phyloP scores from a whole-genome alignment of 2,888 invertebrate genomes.

The Chrysina gloriosa region DNA sequence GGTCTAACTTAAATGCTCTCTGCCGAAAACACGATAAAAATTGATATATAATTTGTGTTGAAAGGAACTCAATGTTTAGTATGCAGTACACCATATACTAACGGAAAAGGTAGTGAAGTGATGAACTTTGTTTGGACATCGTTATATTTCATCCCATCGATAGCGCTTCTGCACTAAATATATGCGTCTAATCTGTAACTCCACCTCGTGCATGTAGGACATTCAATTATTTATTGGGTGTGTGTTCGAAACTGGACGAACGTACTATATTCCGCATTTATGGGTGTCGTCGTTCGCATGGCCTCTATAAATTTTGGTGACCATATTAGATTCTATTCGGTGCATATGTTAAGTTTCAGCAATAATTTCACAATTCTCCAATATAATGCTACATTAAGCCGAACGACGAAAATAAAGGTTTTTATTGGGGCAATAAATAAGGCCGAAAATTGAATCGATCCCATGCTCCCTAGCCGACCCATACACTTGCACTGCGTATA shows the following conservation, averaged over 20 bases:
- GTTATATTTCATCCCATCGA: too few species aligned
- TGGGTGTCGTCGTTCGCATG: conserved; percentile 6
- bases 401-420: conserved; percentile 31
- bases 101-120: too few species aligned
- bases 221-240: neutral
- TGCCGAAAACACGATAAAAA: too few species aligned
- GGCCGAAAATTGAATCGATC: conserved; percentile 33
- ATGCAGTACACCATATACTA: too few species aligned
- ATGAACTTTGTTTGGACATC: neutral
- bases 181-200: too few species aligned
- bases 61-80: too few species aligned
- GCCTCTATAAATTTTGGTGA: neutral
- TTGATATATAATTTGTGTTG: too few species aligned
- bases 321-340: conserved; percentile 9
- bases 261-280: too few species aligned
- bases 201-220: too few species aligned
- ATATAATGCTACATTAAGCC: conserved; percentile 33
- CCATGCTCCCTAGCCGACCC: neutral
- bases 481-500: conserved; percentile 1
- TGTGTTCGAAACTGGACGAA: too few species aligned
- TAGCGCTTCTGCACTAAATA: too few species aligned
- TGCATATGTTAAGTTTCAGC: conserved; percentile 25
- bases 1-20: too few species aligned
- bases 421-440: conserved; percentile 34
- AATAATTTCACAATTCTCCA: conserved; percentile 25